Base-by-base conservation (phyloP, 1,140 invertebrate genomes). In the Copidosoma floridanum region DNA sequence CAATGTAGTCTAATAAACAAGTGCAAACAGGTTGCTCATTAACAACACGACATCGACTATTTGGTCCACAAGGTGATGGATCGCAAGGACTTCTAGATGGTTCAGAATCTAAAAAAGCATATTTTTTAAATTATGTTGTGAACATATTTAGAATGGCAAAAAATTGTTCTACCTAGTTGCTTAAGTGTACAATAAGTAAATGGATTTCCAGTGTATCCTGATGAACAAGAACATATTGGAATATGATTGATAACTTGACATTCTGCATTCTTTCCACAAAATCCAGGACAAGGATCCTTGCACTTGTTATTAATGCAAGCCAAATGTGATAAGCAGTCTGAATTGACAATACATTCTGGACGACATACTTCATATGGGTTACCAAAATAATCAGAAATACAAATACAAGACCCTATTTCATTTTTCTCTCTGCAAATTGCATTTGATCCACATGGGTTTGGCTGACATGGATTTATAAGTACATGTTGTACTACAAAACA, bases 341-440 rank as follows among this genome's bases (percentile, higher is more conserved):
- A 76, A 65, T 83, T 82, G 8, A 77, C 57, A 3, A 75, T 53
- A 65, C 82, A 84, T 64, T 82, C 78, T 27, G 81, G 81, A 69
- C 85, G 71, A 71, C 88, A 89, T n/a, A 85, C 85, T 74, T 87
- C 84, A 61, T 88, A 89, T n/a, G 88, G 87, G 72, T 89, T 85
- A 40, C 88, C 88, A 65, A 87, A 81, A 69, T 87, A 89, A 54
- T 86, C 83, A 21, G 84, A 78, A 24, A 85, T 64, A 69, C 88
- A 90, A 18, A 75, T 79, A 70, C 89, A 91, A 20, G 86, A 83
- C 32, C 86, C 86, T 44, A 84, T 85, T 11, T 82, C 82, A 69
- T 85, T 84, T 74, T 80, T 82, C 79, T 88, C 86, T 77, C 82
- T 82, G 65, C 88, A 90, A 59, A 85, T 64, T 27, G 87, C 86